These are phyloP conservation scores for Periophthalmodon schlosseri DNA, from an alignment of 2,113 vertebrate genomes.

Conservation along the genomic window DNA sequence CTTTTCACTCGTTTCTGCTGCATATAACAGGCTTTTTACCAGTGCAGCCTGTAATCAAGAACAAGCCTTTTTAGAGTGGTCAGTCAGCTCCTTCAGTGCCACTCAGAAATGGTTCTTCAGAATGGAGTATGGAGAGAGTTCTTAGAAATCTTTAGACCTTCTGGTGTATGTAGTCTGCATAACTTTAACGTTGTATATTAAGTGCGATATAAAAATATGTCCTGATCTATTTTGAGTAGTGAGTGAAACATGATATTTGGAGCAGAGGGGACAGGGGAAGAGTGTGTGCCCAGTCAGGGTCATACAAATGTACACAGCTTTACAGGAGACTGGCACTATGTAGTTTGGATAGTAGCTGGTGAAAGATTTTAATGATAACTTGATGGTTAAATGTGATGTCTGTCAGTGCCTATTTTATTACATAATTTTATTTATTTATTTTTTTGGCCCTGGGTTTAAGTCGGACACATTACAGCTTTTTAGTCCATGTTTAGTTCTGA, in stretches of 20 bases:
- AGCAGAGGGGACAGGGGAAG: slow-evolving; percentile 30
- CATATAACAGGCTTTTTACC: not conserved
- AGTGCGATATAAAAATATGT: slow-evolving; percentile 10
- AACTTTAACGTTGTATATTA: not conserved
- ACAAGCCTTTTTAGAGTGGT: not conserved
- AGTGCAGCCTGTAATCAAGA: not conserved
- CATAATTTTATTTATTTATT: too few species aligned
- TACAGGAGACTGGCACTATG: not conserved
- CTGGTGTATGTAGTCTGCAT: not conserved
- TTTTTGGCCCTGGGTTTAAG: too few species aligned
- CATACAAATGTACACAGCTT: not conserved
- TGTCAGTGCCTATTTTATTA: too few species aligned
- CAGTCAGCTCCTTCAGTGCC: not conserved
- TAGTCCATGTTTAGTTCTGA: too few species aligned
- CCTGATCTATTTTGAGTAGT: slow-evolving; percentile 41
- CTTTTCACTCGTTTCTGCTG: not conserved
- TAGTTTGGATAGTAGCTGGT: not conserved
- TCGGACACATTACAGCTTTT: too few species aligned
- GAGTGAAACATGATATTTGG: slow-evolving; percentile 47
- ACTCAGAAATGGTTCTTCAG: not conserved
- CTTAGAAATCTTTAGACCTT: not conserved
- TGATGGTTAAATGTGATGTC: too few species aligned
- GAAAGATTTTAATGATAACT: too few species aligned
- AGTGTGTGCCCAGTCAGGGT: slow-evolving; percentile 2
- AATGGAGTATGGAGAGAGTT: not conserved